Evolutionary conservation across 2,797 vertebrate species (phyloP).

Genomic region (Macropus fuliginosus): DNA sequence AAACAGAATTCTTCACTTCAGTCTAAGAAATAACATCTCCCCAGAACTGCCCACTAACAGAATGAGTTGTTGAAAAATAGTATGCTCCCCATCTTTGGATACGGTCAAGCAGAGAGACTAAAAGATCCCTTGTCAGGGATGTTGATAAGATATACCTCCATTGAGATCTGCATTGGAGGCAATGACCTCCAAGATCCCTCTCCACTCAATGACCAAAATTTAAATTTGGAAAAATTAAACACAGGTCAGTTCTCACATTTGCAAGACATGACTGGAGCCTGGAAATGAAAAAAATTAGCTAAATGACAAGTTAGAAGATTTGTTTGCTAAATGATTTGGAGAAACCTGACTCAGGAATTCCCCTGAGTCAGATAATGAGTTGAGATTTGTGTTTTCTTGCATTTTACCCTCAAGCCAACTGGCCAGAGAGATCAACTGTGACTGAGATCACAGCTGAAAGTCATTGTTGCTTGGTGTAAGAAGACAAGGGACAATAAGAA

Average conservation of each 20-base stretch:
- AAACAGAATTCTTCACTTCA: neutral
- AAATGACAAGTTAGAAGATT: neutral
- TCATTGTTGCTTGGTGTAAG: constrained; percentile 45
- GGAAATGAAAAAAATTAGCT: neutral
- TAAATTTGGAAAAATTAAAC: neutral
- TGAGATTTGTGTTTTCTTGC: constrained; percentile 38
- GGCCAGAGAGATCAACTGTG: constrained; percentile 33
- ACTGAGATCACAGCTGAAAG: constrained; percentile 30
- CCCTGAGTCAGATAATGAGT: neutral
- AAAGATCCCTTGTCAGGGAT: neutral
- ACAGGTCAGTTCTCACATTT: neutral
- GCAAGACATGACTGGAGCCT: neutral
- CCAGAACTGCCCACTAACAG: neutral
- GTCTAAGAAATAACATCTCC: neutral
- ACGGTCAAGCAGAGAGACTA: neutral
- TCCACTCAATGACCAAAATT: neutral
- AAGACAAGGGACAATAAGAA: constrained; percentile 25
- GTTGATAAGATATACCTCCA: neutral
- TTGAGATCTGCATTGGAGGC: neutral
- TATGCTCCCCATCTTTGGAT: neutral
- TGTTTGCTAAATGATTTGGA: constrained; percentile 15
- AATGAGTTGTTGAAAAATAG: neutral
- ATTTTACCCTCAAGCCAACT: neutral
- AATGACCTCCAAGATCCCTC: neutral
- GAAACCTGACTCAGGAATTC: constrained; percentile 1